Evolutionary conservation across 2,888 invertebrate species (phyloP).

Genomic region (Piscicola geometra): DNA sequence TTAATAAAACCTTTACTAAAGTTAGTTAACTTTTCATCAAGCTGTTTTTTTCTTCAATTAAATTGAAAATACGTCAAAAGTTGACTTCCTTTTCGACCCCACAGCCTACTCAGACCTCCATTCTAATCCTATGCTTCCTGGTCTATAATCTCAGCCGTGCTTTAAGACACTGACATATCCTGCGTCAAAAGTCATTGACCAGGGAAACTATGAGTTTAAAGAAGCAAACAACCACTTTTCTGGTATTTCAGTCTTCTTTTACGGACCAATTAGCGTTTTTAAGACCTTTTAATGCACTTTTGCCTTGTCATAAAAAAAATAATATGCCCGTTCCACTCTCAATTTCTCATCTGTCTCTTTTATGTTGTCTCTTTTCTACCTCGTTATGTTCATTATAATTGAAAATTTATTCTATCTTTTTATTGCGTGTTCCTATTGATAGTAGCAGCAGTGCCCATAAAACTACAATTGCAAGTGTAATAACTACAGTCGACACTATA

Average conservation of each 20-base stretch:
- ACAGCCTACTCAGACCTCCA: too few relatives aligned
- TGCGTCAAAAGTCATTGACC: neutral
- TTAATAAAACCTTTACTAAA: too few relatives aligned
- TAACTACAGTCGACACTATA: too few relatives aligned
- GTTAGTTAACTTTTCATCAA: too few relatives aligned
- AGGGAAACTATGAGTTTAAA: neutral
- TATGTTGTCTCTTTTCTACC: neutral
- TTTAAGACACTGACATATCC: too few relatives aligned
- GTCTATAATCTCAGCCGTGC: too few relatives aligned
- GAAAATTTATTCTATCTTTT: neutral
- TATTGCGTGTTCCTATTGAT: neutral
- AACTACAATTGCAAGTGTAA: too few relatives aligned
- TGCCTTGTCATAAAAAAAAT: neutral
- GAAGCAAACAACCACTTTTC: neutral
- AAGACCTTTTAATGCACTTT: neutral
- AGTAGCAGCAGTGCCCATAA: neutral
- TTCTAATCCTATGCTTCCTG: too few relatives aligned
- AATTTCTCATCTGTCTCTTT: neutral
- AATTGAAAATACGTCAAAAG: too few relatives aligned
- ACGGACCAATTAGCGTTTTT: slow-evolving; percentile 5
- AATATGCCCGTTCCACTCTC: neutral
- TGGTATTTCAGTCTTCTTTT: neutral
- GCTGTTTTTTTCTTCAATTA: too few relatives aligned
- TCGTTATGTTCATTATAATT: neutral
- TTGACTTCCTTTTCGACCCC: too few relatives aligned